These are phyloP conservation scores for Operophtera brumata DNA, from an alignment of 2,888 invertebrate species.

Conservation along the genomic window DNA sequence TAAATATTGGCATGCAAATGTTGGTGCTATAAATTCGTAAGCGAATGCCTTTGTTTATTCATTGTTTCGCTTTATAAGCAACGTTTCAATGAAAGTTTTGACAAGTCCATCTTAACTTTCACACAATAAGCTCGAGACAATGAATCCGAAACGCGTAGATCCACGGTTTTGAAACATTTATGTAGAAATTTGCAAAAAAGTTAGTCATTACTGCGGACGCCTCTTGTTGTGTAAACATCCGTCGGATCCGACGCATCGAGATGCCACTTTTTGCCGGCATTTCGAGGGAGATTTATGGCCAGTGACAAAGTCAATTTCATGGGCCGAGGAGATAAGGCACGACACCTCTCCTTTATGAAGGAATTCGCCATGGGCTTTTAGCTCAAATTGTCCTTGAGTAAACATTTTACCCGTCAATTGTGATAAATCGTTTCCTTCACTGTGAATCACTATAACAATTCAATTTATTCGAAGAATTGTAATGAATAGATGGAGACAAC, in stretches of 20 bases:
- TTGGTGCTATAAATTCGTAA: slow-evolving; percentile 4
- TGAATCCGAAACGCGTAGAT: slow-evolving; percentile 39
- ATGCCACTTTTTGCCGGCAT: slow-evolving; percentile 59
- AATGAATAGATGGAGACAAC: slow-evolving; percentile 32
- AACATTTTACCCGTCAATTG: slow-evolving; percentile 76
- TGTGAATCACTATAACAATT: slow-evolving; percentile 59
- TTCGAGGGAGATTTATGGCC: slow-evolving; percentile 72
- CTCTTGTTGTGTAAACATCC: slow-evolving; percentile 75
- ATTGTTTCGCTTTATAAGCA: not conserved
- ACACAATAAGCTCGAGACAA: slow-evolving; percentile 34
- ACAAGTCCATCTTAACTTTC: slow-evolving; percentile 42
- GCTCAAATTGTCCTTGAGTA: slow-evolving; percentile 70
- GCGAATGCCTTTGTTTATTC: slow-evolving; percentile 2
- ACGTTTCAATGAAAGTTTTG: too few relatives aligned
- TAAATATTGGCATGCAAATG: slow-evolving; percentile 37
- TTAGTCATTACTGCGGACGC: slow-evolving; percentile 46
- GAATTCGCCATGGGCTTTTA: slow-evolving; percentile 71
- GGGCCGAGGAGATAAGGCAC: slow-evolving; percentile 63
- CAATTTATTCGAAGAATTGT: slow-evolving; percentile 58
- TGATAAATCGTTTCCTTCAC: slow-evolving; percentile 67
- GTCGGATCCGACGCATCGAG: slow-evolving; percentile 57
- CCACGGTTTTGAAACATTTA: slow-evolving; percentile 44
- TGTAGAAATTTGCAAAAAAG: slow-evolving; percentile 51
- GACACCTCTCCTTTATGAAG: slow-evolving; percentile 57
- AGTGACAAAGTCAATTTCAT: slow-evolving; percentile 79